Conservation (phyloP, 2,888 invertebrate genomes). For the Diaprepes abbreviatus region DNA sequence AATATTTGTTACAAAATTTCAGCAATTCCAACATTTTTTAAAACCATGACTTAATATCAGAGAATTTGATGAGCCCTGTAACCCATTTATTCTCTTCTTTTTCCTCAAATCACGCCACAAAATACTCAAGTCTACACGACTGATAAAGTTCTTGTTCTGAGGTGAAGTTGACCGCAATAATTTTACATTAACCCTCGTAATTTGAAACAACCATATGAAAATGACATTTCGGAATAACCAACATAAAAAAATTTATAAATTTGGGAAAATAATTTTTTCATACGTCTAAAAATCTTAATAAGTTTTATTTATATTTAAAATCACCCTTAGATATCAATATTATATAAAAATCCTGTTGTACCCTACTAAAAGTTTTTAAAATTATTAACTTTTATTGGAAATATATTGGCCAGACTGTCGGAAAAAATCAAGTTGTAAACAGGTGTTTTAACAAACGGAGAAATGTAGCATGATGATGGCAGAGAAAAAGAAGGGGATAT, state of each 20-base stretch:
- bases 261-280: too few species aligned
- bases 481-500: conserved; percentile 61
- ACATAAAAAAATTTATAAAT: background rate
- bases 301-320: too few species aligned
- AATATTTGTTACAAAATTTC: too few species aligned
- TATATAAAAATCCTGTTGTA: background rate
- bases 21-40: too few species aligned
- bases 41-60: too few species aligned
- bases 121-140: too few species aligned
- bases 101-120: too few species aligned
- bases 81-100: too few species aligned
- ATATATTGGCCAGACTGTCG: conserved; percentile 55
- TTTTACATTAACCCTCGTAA: conserved; percentile 1
- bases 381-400: background rate
- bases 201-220: background rate
- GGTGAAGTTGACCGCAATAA: too few species aligned
- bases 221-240: background rate
- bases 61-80: too few species aligned
- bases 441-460: conserved; percentile 83
- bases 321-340: background rate
- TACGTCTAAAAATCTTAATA: too few species aligned
- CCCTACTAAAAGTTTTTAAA: background rate
- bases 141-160: too few species aligned
- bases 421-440: conserved; percentile 80
- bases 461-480: conserved; percentile 67